These are phyloP conservation scores for Drosophila sp. DNA, from an alignment of 1,140 invertebrate genomes.

Conservation along the genomic window DNA sequence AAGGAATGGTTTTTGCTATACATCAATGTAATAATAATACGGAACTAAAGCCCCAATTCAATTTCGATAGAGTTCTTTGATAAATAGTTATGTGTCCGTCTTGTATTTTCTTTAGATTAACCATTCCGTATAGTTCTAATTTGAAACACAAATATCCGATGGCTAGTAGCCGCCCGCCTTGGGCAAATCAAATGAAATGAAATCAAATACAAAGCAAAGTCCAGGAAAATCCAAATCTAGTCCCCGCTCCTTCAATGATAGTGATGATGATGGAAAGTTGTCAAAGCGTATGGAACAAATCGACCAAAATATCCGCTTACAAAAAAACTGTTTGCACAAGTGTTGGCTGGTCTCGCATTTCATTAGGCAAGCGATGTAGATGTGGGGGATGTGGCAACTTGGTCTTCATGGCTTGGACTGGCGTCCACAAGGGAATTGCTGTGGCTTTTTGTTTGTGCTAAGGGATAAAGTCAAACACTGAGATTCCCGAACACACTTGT, in stretches of 20 bases:
- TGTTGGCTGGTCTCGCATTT: conserved; percentile 68
- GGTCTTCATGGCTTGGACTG: neutral
- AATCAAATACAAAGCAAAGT: conserved; percentile 53
- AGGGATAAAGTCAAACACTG: conserved; percentile 60
- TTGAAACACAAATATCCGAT: conserved; percentile 60
- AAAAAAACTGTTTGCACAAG: conserved; percentile 77
- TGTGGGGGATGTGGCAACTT: neutral
- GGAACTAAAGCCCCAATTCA: neutral
- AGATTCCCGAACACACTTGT: conserved; percentile 62
- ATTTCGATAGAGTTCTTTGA: neutral
- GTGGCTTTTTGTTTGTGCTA: conserved; percentile 35
- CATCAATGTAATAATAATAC: neutral
- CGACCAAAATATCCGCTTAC: conserved; percentile 78
- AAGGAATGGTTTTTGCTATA: neutral
- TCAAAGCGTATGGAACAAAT: conserved; percentile 71
- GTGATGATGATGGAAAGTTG: conserved; percentile 77
- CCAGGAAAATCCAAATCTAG: conserved; percentile 32
- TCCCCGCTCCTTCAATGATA: conserved; percentile 18
- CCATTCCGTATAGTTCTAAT: conserved; percentile 46
- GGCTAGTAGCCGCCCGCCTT: conserved; percentile 23
- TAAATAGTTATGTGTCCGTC: conserved; percentile 17
- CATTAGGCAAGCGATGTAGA: conserved; percentile 28
- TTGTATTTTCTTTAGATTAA: conserved; percentile 65
- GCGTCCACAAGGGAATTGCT: conserved; percentile 60
- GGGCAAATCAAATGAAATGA: conserved; percentile 48